Evolutionary conservation across 2,888 invertebrate genomes (phyloP), one percentile per base, ranked within the genome.

Genomic region (Diaphora mendica): DNA sequence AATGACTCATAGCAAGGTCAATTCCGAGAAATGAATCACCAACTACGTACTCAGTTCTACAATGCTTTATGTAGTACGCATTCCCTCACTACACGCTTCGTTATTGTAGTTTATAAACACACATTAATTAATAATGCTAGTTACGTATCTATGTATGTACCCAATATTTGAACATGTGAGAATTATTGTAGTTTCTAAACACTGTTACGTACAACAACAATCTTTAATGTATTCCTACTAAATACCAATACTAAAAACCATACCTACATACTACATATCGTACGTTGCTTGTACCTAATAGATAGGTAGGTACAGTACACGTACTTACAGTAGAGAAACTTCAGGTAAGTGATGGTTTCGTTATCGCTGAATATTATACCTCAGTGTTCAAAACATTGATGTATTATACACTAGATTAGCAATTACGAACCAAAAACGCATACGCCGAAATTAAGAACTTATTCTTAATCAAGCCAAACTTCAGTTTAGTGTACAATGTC

Each of bases 1-100:
- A 96, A 95, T 96, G 96, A 96, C 96, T 96, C 96, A 96, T 95
- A 93, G 95, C 96, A 95, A 96, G 96, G 96, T 96, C 96, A 96
- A 96, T 96, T 96, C 96, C 95, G 95, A 96, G 95, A 95, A 95
- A 95, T 96, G 96, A 96, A 95, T 96, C 96, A 96, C 95, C 94
- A 93, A 89, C 90, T 92, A 89, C 90, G 90, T 91, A 91, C 92
- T 93, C 93, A 93, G 92, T 93, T 94, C 94, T 87, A 94, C 91
- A 95, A 95, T 90, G 94, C 87, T 90, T 82, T 93, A 95, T 87
- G 94, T 94, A 90, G 90, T 91, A 89, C 93, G 91, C 93, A 92
- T 93, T 93, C 93, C 90, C 92, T 89, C 89, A 89, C 90, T 89
- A 87, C 88, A 87, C 84, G 87, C 87, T 86, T 86, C 84, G 86